Evolutionary conservation across 2,113 vertebrate species (phyloP), one percentile per base, ranked within the genome.

Genomic region (Picathartes gymnocephalus): DNA sequence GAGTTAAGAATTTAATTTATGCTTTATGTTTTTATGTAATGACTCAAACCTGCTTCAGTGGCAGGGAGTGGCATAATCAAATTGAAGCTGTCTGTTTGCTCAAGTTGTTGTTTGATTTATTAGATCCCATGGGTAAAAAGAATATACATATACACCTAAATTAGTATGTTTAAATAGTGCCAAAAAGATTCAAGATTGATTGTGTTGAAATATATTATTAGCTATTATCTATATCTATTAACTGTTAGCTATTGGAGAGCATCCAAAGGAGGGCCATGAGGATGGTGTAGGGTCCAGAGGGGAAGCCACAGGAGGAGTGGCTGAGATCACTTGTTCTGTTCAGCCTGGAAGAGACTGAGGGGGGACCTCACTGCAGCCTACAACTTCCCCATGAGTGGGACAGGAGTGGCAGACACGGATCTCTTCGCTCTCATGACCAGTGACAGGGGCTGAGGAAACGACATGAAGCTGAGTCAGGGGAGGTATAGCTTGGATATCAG

Each of bases 1-100:
- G n/a, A 86, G 37, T 69, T 76, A 39, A 92, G 58, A 71, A 92
- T 80, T 92, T 92, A 86, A 94, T 90, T 82, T 92, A 44, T 76
- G 24, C 48, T 87, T 28, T 48, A 25, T 65, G 21, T 68, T 76
- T 93, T 79, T 76, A 68, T 76, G 30, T 77, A 92, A 42, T 85
- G 44, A 80, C 48, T 88, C 45, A 86, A 69, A 37, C 15, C 33
- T 83, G 14, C 44, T 77, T 86, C 68, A 80, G 14, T 48, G 76
- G 17, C 31, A 72, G 40, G 37, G 25, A 90, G 51, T 3, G 58
- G 15, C 31, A 77, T 86, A 76, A 86, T 71, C 44, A 80, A 76
- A 93, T 86, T 74, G 57, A 90, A 80, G n/a, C 53, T 88, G 39
- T 45, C 53, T 83, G 28, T 83, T 70, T 90, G 17, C 61, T 82